Evolutionary conservation across 2,113 vertebrate genomes (phyloP).

Genomic region (Mesitornis unicolor): DNA sequence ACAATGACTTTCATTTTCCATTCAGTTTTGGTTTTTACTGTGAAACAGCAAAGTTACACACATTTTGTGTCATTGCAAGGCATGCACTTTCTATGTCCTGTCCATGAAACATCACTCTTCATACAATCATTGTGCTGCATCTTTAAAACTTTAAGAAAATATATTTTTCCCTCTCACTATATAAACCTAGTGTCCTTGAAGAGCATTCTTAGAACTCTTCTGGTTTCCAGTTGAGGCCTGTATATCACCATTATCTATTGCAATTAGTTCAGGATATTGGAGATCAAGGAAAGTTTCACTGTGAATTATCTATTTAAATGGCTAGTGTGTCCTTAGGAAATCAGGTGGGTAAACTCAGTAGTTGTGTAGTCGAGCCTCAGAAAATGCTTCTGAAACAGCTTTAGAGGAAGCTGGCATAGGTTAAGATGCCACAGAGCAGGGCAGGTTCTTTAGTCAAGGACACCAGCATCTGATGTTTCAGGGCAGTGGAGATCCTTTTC

Average conservation of each 20-base stretch:
- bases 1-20: not conserved
- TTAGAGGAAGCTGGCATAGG: not conserved
- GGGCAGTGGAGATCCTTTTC: not conserved
- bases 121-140: not conserved
- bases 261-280: not conserved
- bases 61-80: not conserved
- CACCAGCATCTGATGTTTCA: not conserved
- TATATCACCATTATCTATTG: not conserved
- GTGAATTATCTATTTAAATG: not conserved
- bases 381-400: not conserved
- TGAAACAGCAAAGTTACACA: not conserved
- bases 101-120: not conserved
- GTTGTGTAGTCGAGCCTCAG: not conserved
- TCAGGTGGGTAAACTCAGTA: not conserved
- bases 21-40: not conserved
- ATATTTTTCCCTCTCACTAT: not conserved
- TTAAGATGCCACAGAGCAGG: not conserved
- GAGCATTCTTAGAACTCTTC: not conserved
- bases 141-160: not conserved
- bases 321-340: not conserved
- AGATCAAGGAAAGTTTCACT: not conserved
- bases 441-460: not conserved
- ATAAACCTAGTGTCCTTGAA: not conserved
- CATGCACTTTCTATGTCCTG: not conserved
- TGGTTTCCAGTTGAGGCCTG: not conserved